phyloP scores from a whole-genome alignment of 2,113 vertebrate genomes.

The Proteles cristata region DNA sequence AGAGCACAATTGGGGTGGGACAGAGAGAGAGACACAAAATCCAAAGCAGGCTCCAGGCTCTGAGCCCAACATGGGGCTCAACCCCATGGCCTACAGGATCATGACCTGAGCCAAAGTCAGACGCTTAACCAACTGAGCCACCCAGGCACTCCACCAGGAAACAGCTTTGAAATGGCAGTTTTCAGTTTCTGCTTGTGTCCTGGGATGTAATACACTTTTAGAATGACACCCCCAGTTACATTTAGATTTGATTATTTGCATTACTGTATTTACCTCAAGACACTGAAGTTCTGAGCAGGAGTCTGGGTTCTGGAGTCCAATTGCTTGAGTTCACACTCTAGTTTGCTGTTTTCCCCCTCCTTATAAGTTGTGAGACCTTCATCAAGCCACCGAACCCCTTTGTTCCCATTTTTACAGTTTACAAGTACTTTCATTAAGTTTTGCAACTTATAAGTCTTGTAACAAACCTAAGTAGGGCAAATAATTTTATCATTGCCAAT shows the following conservation, averaged over 20 bases:
- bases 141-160: neutral
- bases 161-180: constrained; percentile 29
- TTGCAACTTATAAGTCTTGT: neutral
- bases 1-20: too few relatives aligned
- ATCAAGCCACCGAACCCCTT: neutral
- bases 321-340: neutral
- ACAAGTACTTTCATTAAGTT: neutral
- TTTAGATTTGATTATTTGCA: constrained; percentile 7
- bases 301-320: neutral
- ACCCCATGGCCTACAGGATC: too few relatives aligned
- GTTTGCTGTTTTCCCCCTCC: neutral
- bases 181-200: constrained; percentile 24
- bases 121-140: too few relatives aligned
- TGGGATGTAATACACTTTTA: neutral
- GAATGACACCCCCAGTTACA: neutral
- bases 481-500: constrained; percentile 30
- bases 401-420: neutral
- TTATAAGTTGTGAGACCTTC: neutral
- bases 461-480: neutral
- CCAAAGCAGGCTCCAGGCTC: too few relatives aligned
- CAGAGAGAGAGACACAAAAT: too few relatives aligned
- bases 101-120: too few relatives aligned
- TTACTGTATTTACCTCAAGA: neutral
- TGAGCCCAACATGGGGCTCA: too few relatives aligned
- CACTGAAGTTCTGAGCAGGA: neutral